phyloP scores from a whole-genome alignment of 2,797 vertebrate genomes.

The Eulemur albifrons region DNA sequence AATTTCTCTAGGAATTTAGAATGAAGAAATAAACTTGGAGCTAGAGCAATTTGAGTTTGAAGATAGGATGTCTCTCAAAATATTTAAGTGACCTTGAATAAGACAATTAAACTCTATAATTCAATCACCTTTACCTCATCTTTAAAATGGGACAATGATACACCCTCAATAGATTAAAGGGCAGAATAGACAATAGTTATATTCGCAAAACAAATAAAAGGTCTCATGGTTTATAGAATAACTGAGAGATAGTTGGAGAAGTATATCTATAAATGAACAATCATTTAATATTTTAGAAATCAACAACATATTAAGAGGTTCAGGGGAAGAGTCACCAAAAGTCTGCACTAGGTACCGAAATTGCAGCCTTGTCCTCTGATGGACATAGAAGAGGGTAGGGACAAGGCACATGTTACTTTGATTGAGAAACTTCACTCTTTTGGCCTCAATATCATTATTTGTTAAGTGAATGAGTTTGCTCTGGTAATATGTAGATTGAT shows the following conservation, averaged over 20 bases:
- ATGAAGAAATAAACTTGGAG: neutral
- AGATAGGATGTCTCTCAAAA: conserved; percentile 2
- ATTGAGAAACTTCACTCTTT: neutral
- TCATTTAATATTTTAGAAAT: neutral
- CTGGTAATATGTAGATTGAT: neutral
- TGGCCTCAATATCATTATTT: neutral
- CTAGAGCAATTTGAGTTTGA: neutral
- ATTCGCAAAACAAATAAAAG: neutral
- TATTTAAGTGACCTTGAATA: neutral
- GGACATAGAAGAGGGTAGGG: neutral
- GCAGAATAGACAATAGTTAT: neutral
- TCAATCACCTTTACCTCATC: neutral
- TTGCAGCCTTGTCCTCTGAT: neutral
- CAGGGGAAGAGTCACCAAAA: neutral
- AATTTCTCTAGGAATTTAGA: neutral
- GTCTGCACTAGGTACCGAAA: neutral
- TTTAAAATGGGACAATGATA: neutral
- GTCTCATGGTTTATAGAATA: neutral
- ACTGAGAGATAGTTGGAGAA: neutral
- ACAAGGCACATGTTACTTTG: fast-evolving
- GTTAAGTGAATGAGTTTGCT: neutral
- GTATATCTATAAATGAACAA: neutral
- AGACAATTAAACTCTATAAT: neutral
- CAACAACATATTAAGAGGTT: neutral
- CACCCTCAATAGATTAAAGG: neutral